These are phyloP conservation scores for Boloria euphrosyne DNA, from an alignment of 2,888 invertebrate genomes.

Conservation along the genomic window DNA sequence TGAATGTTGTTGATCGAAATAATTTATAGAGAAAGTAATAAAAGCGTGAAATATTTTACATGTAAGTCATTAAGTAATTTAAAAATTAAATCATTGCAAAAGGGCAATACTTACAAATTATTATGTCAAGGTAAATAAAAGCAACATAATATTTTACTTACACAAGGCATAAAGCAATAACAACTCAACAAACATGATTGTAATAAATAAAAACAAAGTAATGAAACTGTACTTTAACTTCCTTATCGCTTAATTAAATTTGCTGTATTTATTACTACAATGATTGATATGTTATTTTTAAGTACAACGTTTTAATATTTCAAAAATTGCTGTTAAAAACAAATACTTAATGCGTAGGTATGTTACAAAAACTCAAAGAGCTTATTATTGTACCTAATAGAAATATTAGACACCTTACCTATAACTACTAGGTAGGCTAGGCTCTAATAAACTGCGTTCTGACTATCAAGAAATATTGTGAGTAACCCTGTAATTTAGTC, in stretches of 20 bases:
- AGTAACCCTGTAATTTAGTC: slow-evolving; percentile 5
- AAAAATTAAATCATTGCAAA: too few species aligned
- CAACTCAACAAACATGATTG: slow-evolving; percentile 32
- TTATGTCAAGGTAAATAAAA: not conserved
- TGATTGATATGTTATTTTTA: not conserved
- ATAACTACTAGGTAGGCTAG: too few species aligned
- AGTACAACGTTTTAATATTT: not conserved
- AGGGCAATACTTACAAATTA: not conserved
- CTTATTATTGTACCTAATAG: not conserved
- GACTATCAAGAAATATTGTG: not conserved
- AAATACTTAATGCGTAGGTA: not conserved
- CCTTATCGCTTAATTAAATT: slow-evolving; percentile 39
- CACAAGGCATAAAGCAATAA: slow-evolving; percentile 29
- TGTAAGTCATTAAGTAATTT: too few species aligned
- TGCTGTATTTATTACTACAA: slow-evolving; percentile 14
- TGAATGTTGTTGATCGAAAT: too few species aligned
- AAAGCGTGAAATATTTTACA: too few species aligned
- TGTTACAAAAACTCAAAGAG: too few species aligned
- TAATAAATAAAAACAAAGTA: slow-evolving; percentile 20
- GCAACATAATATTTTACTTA: slow-evolving; percentile 26
- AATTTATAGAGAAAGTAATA: too few species aligned
- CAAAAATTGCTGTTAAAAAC: not conserved
- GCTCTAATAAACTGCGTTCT: slow-evolving; percentile 2
- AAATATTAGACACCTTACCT: not conserved
- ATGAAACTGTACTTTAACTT: slow-evolving; percentile 19